phyloP scores from a whole-genome alignment of 2,797 vertebrate species.

The Pangasius macronema region DNA sequence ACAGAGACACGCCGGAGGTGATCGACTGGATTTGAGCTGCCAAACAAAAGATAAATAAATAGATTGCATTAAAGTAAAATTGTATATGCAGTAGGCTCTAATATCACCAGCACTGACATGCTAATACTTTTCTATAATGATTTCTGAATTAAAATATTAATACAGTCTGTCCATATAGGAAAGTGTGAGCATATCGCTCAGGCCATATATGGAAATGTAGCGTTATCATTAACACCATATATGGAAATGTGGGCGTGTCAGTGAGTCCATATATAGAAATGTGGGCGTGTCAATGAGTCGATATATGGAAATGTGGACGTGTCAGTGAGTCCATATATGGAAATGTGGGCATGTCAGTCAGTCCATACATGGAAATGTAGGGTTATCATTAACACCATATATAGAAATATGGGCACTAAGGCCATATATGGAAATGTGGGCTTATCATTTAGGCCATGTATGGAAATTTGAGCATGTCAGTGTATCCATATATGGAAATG shows the following conservation, averaged over 20 bases:
- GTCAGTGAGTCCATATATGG: not conserved
- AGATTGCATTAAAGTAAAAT: not conserved
- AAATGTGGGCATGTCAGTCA: not conserved
- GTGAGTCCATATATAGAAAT: too few relatives aligned
- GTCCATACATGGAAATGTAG: too few relatives aligned
- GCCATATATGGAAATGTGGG: not conserved
- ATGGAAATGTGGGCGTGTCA: not conserved
- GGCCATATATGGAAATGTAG: too few relatives aligned
- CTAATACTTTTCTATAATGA: not conserved
- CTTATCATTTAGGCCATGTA: not conserved
- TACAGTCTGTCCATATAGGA: too few relatives aligned
- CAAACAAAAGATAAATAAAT: not conserved
- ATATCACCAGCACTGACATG: not conserved
- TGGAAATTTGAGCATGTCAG: not conserved
- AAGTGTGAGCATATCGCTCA: not conserved
- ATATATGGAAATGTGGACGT: not conserved
- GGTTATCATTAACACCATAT: not conserved
- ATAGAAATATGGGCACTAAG: not conserved
- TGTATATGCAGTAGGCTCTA: not conserved
- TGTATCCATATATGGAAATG: not conserved
- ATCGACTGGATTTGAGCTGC: slow-evolving; percentile 69
- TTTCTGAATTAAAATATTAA: not conserved
- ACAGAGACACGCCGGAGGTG: slow-evolving; percentile 74
- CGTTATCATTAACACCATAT: not conserved
- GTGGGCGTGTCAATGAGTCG: not conserved